A percentile compares a stretch with the other conserved stretches of the same genome.
Conservation (phyloP, 2,797 vertebrate genomes). For the Mionectes olivaceus region DNA sequence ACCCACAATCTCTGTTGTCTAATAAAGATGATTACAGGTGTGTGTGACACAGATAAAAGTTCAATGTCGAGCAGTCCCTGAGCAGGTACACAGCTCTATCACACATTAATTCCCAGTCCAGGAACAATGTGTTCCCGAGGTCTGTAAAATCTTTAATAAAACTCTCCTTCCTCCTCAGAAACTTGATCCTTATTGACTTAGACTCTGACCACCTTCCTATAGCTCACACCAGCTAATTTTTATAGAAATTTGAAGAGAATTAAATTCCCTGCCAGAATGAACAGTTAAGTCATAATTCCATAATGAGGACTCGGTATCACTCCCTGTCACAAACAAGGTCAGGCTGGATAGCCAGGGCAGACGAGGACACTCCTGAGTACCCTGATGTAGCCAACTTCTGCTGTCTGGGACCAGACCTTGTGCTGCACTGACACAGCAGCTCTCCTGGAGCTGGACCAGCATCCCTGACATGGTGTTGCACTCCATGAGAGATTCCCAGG, state of each 20-base stretch:
- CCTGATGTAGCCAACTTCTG: not conserved
- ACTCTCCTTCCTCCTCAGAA: slow-evolving; percentile 26
- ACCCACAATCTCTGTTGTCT: not conserved
- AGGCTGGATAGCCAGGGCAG: not conserved
- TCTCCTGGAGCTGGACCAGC: not conserved
- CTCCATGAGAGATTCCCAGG: not conserved
- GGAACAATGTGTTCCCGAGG: not conserved
- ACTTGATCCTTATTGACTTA: not conserved
- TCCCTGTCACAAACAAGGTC: not conserved
- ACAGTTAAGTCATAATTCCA: not conserved
- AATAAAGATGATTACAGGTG: not conserved
- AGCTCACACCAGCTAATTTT: not conserved
- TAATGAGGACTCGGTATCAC: not conserved
- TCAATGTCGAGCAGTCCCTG: not conserved
- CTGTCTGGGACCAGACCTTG: not conserved
- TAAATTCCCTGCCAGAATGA: not conserved
- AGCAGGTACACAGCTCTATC: not conserved
- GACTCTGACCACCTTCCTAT: not conserved
- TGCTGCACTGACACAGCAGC: not conserved
- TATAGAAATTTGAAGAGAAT: not conserved
- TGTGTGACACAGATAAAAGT: not conserved
- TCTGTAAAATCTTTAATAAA: slow-evolving; percentile 28
- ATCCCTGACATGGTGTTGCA: fast-evolving
- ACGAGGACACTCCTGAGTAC: not conserved
- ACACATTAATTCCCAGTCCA: not conserved